phyloP scores from a whole-genome alignment of 2,888 invertebrate genomes.

The Cetonia aurata region DNA sequence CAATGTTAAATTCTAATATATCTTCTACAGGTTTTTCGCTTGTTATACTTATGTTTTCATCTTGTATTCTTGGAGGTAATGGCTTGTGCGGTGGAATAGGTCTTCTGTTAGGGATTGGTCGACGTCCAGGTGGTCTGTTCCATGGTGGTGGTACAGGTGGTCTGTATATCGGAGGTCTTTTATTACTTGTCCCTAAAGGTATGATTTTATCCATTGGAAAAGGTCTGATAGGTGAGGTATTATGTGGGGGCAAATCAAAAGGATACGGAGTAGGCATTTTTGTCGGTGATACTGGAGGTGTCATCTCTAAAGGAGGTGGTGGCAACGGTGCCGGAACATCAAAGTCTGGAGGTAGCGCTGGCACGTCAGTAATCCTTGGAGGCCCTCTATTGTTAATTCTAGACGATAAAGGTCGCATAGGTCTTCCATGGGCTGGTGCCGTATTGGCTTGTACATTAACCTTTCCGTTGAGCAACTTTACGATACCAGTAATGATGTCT shows the following conservation, averaged over 20 bases:
- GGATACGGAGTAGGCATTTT: constrained; percentile 79
- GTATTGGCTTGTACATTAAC: constrained; percentile 87
- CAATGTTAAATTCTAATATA: constrained; percentile 63
- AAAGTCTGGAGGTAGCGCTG: constrained; percentile 77
- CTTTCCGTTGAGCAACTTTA: constrained; percentile 88
- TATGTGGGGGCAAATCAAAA: constrained; percentile 78
- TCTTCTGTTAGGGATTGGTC: constrained; percentile 70
- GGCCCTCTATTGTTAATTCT: constrained; percentile 93
- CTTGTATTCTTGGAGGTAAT: constrained; percentile 62
- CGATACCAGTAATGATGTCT: constrained; percentile 91
- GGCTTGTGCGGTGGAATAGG: constrained; percentile 67
- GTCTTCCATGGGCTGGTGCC: constrained; percentile 71
- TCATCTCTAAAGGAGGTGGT: constrained; percentile 65
- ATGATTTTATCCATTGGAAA: constrained; percentile 65
- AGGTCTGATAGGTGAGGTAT: constrained; percentile 65
- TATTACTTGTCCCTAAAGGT: constrained; percentile 66
- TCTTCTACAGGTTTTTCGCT: constrained; percentile 62
- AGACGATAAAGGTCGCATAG: constrained; percentile 77
- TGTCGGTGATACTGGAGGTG: constrained; percentile 67
- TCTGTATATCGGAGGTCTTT: constrained; percentile 65
- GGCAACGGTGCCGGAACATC: constrained; percentile 71
- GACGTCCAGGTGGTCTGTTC: constrained; percentile 71
- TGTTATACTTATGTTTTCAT: constrained; percentile 58
- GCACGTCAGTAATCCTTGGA: constrained; percentile 84
- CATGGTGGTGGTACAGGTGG: constrained; percentile 75